A percentile compares a stretch with the other conserved stretches of the same genome.
Evolutionary conservation across 2,888 invertebrate genomes (phyloP).

Genomic region (Reticulitermes lucifugus): DNA sequence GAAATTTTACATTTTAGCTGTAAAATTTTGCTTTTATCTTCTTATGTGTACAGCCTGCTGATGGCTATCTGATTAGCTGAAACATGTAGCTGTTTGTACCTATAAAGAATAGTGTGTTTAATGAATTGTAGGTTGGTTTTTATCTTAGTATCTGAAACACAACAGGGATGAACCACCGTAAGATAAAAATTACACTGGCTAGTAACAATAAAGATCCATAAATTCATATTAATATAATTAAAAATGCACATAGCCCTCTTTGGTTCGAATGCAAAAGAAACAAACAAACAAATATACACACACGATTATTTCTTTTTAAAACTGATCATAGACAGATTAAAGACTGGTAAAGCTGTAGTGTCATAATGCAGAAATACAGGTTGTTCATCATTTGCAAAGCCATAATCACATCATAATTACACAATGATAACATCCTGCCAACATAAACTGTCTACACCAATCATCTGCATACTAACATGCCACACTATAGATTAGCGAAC

Average conservation of each 20-base stretch:
- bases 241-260: slow-evolving; percentile 40
- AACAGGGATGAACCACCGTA: too few relatives aligned
- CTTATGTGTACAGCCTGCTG: too few relatives aligned
- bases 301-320: neutral
- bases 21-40: too few relatives aligned
- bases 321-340: neutral
- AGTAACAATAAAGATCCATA: neutral
- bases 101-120: too few relatives aligned
- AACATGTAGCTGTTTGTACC: too few relatives aligned
- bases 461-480: neutral
- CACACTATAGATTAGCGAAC: neutral
- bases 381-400: neutral
- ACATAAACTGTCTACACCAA: neutral
- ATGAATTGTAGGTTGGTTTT: too few relatives aligned
- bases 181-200: neutral
- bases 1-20: too few relatives aligned
- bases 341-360: neutral
- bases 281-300: neutral
- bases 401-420: neutral
- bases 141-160: too few relatives aligned
- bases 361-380: neutral
- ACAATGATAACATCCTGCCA: neutral
- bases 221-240: slow-evolving; percentile 16
- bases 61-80: too few relatives aligned
- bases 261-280: slow-evolving; percentile 19